Conservation (phyloP, 2,888 invertebrate genomes). For the Dione juno region DNA sequence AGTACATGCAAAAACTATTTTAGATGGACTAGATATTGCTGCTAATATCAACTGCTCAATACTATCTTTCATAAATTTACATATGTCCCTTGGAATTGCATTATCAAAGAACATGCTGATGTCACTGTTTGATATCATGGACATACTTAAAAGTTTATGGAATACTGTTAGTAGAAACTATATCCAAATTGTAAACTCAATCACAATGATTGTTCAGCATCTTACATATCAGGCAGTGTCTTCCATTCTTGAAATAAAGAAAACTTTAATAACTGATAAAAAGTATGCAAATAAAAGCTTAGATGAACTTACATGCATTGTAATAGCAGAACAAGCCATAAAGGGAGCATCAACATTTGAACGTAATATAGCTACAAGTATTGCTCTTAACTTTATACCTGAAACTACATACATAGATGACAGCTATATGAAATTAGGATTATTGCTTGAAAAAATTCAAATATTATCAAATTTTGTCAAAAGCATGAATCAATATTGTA, state of each 20-base stretch:
- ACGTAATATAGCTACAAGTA: slow-evolving; percentile 85
- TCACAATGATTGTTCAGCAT: slow-evolving; percentile 91
- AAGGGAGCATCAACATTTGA: slow-evolving; percentile 86
- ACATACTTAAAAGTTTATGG: slow-evolving; percentile 90
- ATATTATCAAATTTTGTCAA: slow-evolving; percentile 84
- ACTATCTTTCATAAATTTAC: slow-evolving; percentile 85
- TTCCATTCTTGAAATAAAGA: slow-evolving; percentile 87
- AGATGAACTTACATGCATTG: slow-evolving; percentile 89
- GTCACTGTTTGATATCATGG: slow-evolving; percentile 90
- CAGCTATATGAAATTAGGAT: slow-evolving; percentile 84
- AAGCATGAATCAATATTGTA: slow-evolving; percentile 85
- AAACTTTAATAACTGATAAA: slow-evolving; percentile 85
- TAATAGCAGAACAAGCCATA: slow-evolving; percentile 87
- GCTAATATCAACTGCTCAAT: slow-evolving; percentile 84
- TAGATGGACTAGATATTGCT: slow-evolving; percentile 87
- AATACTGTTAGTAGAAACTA: slow-evolving; percentile 87
- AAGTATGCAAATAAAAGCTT: slow-evolving; percentile 86
- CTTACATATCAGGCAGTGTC: slow-evolving; percentile 89
- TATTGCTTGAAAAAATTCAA: slow-evolving; percentile 86
- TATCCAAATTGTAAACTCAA: slow-evolving; percentile 87
- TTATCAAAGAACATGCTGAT: slow-evolving; percentile 90
- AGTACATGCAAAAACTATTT: slow-evolving; percentile 68
- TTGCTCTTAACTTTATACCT: slow-evolving; percentile 87
- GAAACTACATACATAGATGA: slow-evolving; percentile 85
- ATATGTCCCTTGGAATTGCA: slow-evolving; percentile 88